Base-by-base conservation (phyloP, 2,113 vertebrate genomes). In the Canis aureus region DNA sequence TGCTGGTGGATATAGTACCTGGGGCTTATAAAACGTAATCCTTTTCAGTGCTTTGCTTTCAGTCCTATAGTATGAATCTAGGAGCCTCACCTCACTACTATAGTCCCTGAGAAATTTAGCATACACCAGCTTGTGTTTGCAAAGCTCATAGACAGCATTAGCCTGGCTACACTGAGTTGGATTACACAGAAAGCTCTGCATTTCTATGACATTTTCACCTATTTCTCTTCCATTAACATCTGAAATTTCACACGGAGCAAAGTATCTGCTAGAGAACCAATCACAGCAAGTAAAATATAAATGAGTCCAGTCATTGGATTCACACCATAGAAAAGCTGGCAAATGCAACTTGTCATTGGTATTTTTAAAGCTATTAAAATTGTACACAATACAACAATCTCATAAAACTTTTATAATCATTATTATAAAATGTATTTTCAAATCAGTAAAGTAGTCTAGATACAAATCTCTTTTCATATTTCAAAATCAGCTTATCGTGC, bases 81-180 rank as follows among this genome's bases (percentile, higher is more conserved):
- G 9, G 4, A 11, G 2, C 6, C 15, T n/a, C 60, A 27, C 35
- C 27, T 89, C 22, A 55, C 29, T 35, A n/a, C 23, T 51, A 5
- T 11, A n/a, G 10, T 57, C 51, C 67, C 53, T 25, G 12, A 76
- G 35, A 89, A 89, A 59, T 5, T 73, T 29, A 74, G 22, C 53
- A 88, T 15, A 74, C 12, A 55, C 64, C 13, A 85, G 11, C 94
- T n/a, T 92, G 13, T 92, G 51, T 92, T 96, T 79, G 53, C 67
- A 86, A 53, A 94, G 13, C 49, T 62, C 55, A 51, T 5, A 32
- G 64, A 67, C 15, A 16, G 11, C 32, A 51, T 83, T 91, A 88
- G 8, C 49, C 43, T 66, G 13, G 35, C 35, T 67, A 13, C 59
- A 49, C 20, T 27, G 5, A 91, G n/a, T 32, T 73, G 49, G 22